These are phyloP conservation scores for Bettongia penicillata DNA, from an alignment of 2,113 vertebrate genomes.

Conservation along the genomic window DNA sequence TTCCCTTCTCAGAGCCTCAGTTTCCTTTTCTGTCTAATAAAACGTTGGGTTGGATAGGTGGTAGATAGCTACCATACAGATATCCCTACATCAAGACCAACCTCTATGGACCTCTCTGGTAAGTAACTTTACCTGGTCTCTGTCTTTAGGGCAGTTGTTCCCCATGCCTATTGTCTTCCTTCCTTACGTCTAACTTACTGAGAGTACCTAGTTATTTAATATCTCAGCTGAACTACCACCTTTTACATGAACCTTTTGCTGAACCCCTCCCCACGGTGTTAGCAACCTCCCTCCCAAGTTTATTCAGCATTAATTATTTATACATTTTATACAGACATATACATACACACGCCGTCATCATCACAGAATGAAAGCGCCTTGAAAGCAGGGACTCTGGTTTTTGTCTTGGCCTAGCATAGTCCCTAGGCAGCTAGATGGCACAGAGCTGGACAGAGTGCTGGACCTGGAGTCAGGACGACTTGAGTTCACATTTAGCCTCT, in stretches of 20 bases:
- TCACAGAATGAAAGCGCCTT: too few species aligned
- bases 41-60: not conserved
- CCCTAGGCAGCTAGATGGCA: too few species aligned
- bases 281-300: not conserved
- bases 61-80: not conserved
- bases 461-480: too few species aligned
- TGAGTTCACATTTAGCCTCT: too few species aligned
- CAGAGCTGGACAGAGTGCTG: too few species aligned
- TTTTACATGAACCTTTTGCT: not conserved
- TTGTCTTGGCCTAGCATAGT: too few species aligned
- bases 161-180: not conserved
- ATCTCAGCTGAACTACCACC: not conserved
- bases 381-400: too few species aligned
- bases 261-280: not conserved
- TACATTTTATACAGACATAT: too few species aligned
- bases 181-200: not conserved
- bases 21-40: too few species aligned
- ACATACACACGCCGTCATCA: too few species aligned
- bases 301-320: not conserved
- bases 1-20: too few species aligned
- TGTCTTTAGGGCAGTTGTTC: not conserved
- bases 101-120: not conserved
- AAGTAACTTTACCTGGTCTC: not conserved
- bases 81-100: not conserved
- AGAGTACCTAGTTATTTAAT: not conserved